Percentiles rank a stretch among this genome's conserved stretches.
Conservation (phyloP, 2,888 invertebrate genomes). For the Macrophya alboannulata region DNA sequence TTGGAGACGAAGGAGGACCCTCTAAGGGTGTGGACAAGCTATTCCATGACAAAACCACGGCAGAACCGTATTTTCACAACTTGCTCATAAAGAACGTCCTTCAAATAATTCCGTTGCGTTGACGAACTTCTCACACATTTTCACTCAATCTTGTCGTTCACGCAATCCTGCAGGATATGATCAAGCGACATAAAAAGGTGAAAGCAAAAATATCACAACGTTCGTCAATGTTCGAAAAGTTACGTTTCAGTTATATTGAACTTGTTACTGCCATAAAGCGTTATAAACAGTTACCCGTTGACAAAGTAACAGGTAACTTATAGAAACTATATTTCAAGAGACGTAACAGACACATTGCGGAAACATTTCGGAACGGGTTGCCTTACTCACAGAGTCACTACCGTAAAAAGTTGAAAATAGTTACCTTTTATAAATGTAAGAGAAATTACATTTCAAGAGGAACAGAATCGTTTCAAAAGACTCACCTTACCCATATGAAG, state of each 20-base stretch:
- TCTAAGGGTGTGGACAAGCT: neutral
- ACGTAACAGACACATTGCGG: too few species aligned
- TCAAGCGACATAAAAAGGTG: neutral
- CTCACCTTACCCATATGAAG: too few species aligned
- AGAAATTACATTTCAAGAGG: too few species aligned
- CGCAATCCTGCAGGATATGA: neutral
- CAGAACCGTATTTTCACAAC: neutral
- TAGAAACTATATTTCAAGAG: too few species aligned
- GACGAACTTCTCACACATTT: neutral
- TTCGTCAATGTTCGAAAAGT: neutral
- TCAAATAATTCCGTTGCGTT: neutral
- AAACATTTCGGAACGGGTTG: too few species aligned
- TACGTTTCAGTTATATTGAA: neutral
- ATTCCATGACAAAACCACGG: conserved; percentile 15
- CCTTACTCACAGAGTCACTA: too few species aligned
- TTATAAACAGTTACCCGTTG: too few species aligned
- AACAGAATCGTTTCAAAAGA: too few species aligned
- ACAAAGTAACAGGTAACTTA: too few species aligned
- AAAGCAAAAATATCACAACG: neutral
- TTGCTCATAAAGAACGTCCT: neutral
- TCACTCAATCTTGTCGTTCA: neutral
- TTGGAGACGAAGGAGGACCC: conserved; percentile 30
- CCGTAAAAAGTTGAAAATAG: too few species aligned
- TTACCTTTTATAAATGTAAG: too few species aligned
- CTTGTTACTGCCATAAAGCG: neutral